Conservation (phyloP, 2,888 invertebrate genomes). For the Melipona bicolor region DNA sequence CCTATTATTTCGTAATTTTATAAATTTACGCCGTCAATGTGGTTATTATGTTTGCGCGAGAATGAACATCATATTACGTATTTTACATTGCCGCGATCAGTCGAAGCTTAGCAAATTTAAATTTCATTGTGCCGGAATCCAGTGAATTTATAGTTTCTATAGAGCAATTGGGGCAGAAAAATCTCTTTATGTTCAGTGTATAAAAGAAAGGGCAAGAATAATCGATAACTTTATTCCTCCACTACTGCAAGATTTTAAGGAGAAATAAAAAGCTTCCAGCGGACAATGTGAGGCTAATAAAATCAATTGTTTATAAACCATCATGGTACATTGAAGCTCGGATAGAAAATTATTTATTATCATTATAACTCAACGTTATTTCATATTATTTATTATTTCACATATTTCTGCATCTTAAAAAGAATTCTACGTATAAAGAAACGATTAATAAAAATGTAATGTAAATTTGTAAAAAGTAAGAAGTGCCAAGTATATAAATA, state of each 20-base stretch:
- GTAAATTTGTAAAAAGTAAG: too few relatives aligned
- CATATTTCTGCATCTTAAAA: too few relatives aligned
- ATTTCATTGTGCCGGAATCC: constrained; percentile 2
- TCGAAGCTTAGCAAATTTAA: not conserved
- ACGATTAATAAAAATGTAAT: too few relatives aligned
- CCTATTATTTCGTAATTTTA: too few relatives aligned
- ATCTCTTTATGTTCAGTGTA: constrained; percentile 10
- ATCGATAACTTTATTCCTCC: constrained; percentile 2
- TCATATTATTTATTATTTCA: too few relatives aligned
- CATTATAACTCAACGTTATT: too few relatives aligned
- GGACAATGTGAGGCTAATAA: not conserved
- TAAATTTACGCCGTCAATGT: too few relatives aligned
- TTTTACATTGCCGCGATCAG: not conserved
- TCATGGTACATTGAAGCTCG: not conserved
- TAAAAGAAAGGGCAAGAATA: not conserved
- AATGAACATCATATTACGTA: not conserved
- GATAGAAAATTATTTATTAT: too few relatives aligned
- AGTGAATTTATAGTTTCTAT: constrained; percentile 10
- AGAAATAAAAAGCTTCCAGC: not conserved
- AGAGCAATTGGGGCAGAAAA: not conserved
- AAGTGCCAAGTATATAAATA: too few relatives aligned
- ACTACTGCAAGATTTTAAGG: not conserved
- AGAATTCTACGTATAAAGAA: too few relatives aligned
- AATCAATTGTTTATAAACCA: too few relatives aligned
- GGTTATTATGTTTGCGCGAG: too few relatives aligned